A percentile compares a stretch with the other conserved stretches of the same genome.
Conservation (phyloP, 1,140 invertebrate genomes). For the Mercenaria mercenaria region DNA sequence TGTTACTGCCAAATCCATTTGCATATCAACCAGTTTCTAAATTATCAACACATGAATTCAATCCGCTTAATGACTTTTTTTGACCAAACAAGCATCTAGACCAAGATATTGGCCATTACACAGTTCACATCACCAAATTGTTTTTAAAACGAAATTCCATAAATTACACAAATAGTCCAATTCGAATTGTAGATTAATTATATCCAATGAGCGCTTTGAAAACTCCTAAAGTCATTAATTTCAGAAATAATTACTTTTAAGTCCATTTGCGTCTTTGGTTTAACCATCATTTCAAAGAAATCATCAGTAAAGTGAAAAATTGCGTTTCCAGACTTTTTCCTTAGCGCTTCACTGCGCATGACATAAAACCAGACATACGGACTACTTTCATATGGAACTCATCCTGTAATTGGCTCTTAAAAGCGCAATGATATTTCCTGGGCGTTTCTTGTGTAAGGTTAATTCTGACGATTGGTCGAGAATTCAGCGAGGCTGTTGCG, state of each 20-base stretch:
- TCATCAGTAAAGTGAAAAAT: conserved; percentile 62
- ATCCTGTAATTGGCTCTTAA: background rate
- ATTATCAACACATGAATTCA: conserved; percentile 18
- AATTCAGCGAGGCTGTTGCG: background rate
- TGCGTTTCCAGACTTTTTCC: conserved; percentile 53
- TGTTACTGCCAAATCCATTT: conserved; percentile 44
- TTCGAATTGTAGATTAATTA: conserved; percentile 53
- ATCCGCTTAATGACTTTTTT: conserved; percentile 41
- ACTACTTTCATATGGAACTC: conserved; percentile 40
- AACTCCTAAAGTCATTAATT: conserved; percentile 41
- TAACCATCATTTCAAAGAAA: conserved; percentile 49
- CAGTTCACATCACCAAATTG: background rate
- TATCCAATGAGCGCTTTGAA: conserved; percentile 36
- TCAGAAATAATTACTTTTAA: conserved; percentile 63
- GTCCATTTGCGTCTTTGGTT: conserved; percentile 42
- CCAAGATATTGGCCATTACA: background rate
- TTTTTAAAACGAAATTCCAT: conserved; percentile 47
- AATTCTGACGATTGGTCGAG: background rate
- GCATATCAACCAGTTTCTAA: conserved; percentile 26
- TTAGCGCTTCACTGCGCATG: conserved; percentile 50
- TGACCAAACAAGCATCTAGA: conserved; percentile 18
- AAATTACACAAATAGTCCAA: conserved; percentile 50
- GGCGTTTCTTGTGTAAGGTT: background rate
- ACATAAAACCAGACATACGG: conserved; percentile 22
- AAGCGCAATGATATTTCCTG: background rate